Evolutionary conservation across 23 tunicate species (phyloP).

Genomic region (Styela clava): DNA sequence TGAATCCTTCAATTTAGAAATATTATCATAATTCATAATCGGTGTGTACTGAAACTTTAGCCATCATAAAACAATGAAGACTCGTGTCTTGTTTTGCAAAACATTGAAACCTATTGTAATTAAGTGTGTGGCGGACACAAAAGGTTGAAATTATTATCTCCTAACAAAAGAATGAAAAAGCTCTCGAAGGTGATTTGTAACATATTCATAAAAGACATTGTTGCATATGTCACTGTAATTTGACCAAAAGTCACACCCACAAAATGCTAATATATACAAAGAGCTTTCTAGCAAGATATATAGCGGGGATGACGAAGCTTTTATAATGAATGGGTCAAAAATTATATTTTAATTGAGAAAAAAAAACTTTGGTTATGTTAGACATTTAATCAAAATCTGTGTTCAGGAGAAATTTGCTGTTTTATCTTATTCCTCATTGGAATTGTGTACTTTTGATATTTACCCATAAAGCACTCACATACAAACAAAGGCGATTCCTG

Average conservation of each 20-base stretch:
- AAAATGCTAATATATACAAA: background rate
- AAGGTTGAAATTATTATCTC: background rate
- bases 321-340: too few species aligned
- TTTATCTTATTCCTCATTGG: too few species aligned
- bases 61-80: background rate
- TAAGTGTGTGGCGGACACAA: background rate
- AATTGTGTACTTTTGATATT: too few species aligned
- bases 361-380: too few species aligned
- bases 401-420: too few species aligned
- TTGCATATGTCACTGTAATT: background rate
- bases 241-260: background rate
- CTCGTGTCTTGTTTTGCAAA: background rate
- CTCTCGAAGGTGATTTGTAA: background rate
- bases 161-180: background rate
- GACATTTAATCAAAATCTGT: too few species aligned
- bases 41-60: background rate
- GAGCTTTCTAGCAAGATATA: too few species aligned
- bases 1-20: too few species aligned
- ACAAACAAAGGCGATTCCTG: too few species aligned
- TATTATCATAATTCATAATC: background rate
- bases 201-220: background rate
- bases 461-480: too few species aligned
- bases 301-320: too few species aligned
- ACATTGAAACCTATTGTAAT: background rate
- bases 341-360: too few species aligned